These are phyloP conservation scores for Cacoxenus indagator DNA, from an alignment of 2,888 invertebrate genomes.

Conservation along the genomic window DNA sequence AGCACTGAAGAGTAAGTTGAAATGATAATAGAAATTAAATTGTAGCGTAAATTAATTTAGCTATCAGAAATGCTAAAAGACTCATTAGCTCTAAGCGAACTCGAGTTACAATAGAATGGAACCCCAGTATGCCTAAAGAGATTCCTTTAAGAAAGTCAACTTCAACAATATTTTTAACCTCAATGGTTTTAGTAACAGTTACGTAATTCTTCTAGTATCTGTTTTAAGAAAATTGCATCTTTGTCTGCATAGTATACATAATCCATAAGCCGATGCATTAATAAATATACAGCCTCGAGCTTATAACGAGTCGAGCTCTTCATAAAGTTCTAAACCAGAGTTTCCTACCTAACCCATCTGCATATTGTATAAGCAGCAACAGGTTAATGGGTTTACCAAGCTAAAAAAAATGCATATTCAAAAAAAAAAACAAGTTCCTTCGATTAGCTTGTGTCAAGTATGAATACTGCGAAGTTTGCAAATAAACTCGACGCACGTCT, in stretches of 20 bases:
- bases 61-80: too few relatives aligned
- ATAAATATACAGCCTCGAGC: background rate
- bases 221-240: background rate
- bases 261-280: background rate
- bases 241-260: background rate
- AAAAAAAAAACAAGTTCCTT: background rate
- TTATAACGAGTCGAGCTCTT: background rate
- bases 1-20: conserved; percentile 69
- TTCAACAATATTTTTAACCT: too few relatives aligned
- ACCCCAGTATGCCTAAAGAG: too few relatives aligned
- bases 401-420: too few relatives aligned
- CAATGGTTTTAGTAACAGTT: background rate
- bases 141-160: too few relatives aligned
- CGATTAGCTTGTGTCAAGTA: conserved; percentile 24
- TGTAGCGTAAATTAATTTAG: background rate
- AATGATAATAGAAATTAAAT: background rate
- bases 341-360: conserved; percentile 9
- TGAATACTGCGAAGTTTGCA: conserved; percentile 25
- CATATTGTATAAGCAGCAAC: background rate
- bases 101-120: too few relatives aligned
- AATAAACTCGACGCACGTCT: background rate
- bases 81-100: too few relatives aligned
- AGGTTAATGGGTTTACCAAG: background rate
- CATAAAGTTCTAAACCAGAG: background rate
- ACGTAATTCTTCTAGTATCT: background rate